Base-by-base conservation (phyloP, 2,888 invertebrate species). In the Liposcelis brunnea region DNA sequence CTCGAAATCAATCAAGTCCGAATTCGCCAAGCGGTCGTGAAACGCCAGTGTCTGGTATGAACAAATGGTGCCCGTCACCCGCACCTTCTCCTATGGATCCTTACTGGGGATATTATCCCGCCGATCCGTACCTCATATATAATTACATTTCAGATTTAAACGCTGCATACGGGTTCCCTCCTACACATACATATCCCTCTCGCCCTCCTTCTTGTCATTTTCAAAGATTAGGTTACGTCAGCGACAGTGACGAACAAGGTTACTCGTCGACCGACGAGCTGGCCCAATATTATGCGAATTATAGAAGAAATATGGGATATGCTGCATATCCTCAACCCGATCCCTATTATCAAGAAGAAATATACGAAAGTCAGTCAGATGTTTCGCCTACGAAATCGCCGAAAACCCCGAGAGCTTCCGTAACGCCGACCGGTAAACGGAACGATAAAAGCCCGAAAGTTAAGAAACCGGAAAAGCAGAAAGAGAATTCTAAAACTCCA, bases 241-340 rank as follows among this genome's bases (percentile, higher is more conserved):
- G 51, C 35, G 52, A 53, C 15, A 49, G 48, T 2, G 52, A 26
- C 26, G 53, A 53, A 19, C 49, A 51, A 36, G 64, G 63, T n/a
- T 66, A 66, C 50, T 64, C 63, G 6, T 64, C 65, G 2, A 61
- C 58, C 31, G 66, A 66, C 48, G 67, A 67, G 56, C 63, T 64
- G 61, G 55, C 59, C 8, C 58, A 56, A 46, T 58, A 57, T 45
- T 51, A 26, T 45, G 52, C 11, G 43, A 50, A 35, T 46, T 52
- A 46, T 50, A 48, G 21, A 51, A 49, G 36, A 34, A 49, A 40
- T 19, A 40, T 40, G 40, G 40, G 18, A 14, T 40, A 40, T 19
- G 19, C 40, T 19, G 15, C 7, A n/a, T 40, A 40, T 19, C 35
- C 8, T 12, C 26, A 36, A 12, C n/a, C 8, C 8, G 26, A 26